Conservation (phyloP, 2,797 vertebrate genomes). For the Australoheros facetus region DNA sequence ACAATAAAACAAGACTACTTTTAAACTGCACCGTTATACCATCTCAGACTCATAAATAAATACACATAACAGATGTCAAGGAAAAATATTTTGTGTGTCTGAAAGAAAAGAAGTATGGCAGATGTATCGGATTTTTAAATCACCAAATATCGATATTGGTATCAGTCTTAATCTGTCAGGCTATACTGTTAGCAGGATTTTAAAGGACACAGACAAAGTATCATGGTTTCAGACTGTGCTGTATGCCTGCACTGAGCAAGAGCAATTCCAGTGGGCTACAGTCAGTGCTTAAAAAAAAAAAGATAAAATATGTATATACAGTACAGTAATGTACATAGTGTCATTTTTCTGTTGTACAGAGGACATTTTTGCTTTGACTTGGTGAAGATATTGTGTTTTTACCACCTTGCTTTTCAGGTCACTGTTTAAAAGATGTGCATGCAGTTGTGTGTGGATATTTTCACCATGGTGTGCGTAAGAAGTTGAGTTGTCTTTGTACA, state of each 20-base stretch:
- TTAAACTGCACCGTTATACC: too few relatives aligned
- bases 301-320: too few relatives aligned
- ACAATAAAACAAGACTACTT: too few relatives aligned
- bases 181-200: background rate
- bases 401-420: background rate
- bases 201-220: background rate
- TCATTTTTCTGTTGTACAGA: background rate
- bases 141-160: too few relatives aligned
- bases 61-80: too few relatives aligned
- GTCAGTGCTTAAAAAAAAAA: background rate
- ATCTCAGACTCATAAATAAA: too few relatives aligned
- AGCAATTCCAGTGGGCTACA: background rate
- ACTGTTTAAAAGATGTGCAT: background rate
- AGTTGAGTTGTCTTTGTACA: constrained; percentile 11
- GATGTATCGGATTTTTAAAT: too few relatives aligned
- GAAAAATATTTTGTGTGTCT: too few relatives aligned
- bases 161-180: too few relatives aligned
- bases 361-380: constrained; percentile 20
- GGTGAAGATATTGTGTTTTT: constrained; percentile 3
- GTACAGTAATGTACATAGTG: background rate
- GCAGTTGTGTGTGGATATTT: background rate
- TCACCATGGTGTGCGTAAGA: background rate
- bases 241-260: background rate
- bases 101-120: too few relatives aligned
- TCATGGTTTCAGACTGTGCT: background rate